Evolutionary conservation across 2,888 invertebrate species (phyloP), one percentile per base, ranked within the genome.

Genomic region (Pseudococcus viburni): DNA sequence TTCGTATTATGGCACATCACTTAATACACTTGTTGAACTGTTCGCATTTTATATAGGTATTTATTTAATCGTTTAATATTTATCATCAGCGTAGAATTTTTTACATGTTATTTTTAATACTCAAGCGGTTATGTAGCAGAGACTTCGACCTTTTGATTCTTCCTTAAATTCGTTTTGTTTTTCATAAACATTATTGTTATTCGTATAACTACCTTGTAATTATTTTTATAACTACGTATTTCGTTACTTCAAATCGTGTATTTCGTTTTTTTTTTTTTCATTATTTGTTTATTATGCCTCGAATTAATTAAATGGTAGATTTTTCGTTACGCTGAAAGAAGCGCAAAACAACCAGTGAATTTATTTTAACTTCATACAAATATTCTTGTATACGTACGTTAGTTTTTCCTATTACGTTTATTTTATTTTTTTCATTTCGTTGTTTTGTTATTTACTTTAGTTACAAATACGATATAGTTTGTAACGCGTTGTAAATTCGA

Each of bases 361-460:
- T 26, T 73, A 22, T 73, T 73, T 33, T 73, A 11, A 22, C 33
- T 12, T 3, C 11, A 22, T 73, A 33, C n/a, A n/a, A n/a, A n/a
- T n/a, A 26, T 68, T 68, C 68, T 73, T 33, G 68, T 73, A 73
- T 73, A 73, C 68, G 68, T 73, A 73, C 68, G 68, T 73, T 73
- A 73, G 68, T 9, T 64, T 73, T 73, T 73, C 68, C 33, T 73
- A 73, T 73, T 73, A 26, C 33, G 33, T 73, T 64, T 26, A 26
- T 73, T 73, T 33, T 73, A 0, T 5, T 26, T 73, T 73, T 73
- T 33, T 73, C 68, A 12, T 12, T 73, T 73, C 26, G 68, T 73
- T 73, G 68, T 73, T 73, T 73, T 73, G 68, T 73, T 73, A 73
- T 73, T 73, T 73, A 73, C 15, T 12, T 19, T 17, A n/a, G n/a